phyloP scores from a whole-genome alignment of 2,888 invertebrate species.

The Chelonus formosanus region DNA sequence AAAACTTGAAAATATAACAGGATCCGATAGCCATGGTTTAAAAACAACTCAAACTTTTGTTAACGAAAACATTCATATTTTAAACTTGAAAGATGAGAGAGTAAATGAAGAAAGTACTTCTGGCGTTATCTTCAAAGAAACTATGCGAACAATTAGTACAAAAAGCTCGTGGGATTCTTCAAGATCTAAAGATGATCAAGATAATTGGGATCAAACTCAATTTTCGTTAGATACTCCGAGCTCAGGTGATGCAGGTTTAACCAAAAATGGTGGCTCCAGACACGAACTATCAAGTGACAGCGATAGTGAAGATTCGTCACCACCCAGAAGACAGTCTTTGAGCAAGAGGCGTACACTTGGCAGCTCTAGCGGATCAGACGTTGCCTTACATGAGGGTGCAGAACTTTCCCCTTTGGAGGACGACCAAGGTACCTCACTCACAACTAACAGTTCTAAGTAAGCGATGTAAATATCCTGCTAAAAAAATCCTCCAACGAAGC shows the following conservation, averaged over 20 bases:
- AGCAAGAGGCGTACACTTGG: constrained; percentile 67
- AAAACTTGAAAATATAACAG: constrained; percentile 38
- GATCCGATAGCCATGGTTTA: constrained; percentile 34
- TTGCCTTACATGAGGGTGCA: constrained; percentile 73
- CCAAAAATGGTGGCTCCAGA: constrained; percentile 55
- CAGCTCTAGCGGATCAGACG: constrained; percentile 73
- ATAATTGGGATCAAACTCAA: constrained; percentile 57
- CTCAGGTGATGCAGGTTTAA: constrained; percentile 58
- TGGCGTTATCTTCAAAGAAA: constrained; percentile 39
- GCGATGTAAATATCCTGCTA: constrained; percentile 63
- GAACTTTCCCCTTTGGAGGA: constrained; percentile 70
- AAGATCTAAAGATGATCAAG: constrained; percentile 43
- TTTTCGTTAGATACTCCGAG: constrained; percentile 58
- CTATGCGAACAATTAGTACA: constrained; percentile 43
- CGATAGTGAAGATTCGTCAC: constrained; percentile 60
- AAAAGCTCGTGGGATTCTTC: constrained; percentile 51
- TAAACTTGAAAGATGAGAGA: constrained; percentile 38
- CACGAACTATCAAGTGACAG: constrained; percentile 60
- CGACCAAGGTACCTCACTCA: constrained; percentile 70
- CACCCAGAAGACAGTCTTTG: constrained; percentile 55
- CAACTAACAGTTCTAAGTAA: constrained; percentile 64
- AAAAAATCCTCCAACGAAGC: constrained; percentile 17
- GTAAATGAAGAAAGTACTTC: constrained; percentile 34
- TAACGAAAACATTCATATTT: constrained; percentile 35
- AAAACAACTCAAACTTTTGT: constrained; percentile 35